Evolutionary conservation across 35 echinoderm and acorn worm species (phyloP).

Genomic region (Heliocidaris tuberculata): DNA sequence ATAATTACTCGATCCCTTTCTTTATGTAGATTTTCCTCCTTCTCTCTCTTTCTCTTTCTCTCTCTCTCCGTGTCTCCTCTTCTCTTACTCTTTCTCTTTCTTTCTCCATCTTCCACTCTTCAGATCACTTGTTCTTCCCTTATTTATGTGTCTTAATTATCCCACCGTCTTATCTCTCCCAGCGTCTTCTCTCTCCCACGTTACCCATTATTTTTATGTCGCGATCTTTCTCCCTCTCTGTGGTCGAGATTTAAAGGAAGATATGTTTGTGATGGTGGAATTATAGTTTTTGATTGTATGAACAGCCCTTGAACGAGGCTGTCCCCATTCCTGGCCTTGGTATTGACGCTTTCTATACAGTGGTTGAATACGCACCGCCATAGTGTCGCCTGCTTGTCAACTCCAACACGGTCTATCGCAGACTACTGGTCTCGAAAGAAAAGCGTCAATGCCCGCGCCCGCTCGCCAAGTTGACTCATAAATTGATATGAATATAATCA

Average conservation of each 20-base stretch:
- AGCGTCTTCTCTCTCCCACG: too few species aligned
- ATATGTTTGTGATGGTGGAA: constrained; percentile 35
- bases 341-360: constrained; percentile 50
- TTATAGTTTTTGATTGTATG: constrained; percentile 36
- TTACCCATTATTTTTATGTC: neutral
- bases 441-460: constrained; percentile 45
- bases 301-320: constrained; percentile 24
- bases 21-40: neutral
- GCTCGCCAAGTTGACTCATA: constrained; percentile 44
- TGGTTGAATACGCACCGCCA: constrained; percentile 50
- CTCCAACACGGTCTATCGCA: constrained; percentile 3
- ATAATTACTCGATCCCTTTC: too few species aligned
- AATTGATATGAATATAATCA: constrained; percentile 48
- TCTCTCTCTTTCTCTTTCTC: neutral
- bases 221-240: neutral
- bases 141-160: neutral
- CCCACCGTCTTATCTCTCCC: too few species aligned
- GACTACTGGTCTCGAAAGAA: constrained; percentile 35
- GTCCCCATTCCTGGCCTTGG: constrained; percentile 35
- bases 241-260: neutral
- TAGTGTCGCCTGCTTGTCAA: constrained; percentile 30
- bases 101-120: neutral
- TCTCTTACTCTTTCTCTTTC: neutral
- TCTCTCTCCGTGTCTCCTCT: neutral
- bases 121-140: neutral